Evolutionary conservation across 2,113 vertebrate genomes (phyloP).

Genomic region (Myrmecobius fasciatus): DNA sequence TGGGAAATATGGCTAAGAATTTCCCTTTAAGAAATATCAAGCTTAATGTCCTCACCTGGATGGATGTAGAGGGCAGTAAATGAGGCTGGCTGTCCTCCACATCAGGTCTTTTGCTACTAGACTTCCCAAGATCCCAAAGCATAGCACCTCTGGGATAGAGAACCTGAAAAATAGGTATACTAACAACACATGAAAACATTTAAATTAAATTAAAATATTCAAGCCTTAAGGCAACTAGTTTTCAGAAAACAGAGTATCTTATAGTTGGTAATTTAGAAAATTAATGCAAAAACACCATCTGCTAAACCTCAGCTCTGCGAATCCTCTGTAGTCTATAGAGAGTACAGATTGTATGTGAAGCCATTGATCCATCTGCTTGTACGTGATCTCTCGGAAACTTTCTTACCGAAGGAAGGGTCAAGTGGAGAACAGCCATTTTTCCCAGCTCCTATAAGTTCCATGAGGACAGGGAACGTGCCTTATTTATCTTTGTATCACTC

Average conservation of each 20-base stretch:
- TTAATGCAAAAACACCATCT: constrained; percentile 87
- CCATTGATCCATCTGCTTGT: constrained; percentile 80
- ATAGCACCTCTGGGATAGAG: constrained; percentile 58
- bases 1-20: neutral
- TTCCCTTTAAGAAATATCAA: neutral
- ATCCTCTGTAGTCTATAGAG: constrained; percentile 80
- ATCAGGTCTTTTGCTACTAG: neutral
- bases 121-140: constrained; percentile 1
- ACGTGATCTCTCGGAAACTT: constrained; percentile 68
- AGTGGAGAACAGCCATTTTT: constrained; percentile 57
- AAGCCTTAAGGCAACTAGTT: constrained; percentile 82
- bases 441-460: neutral
- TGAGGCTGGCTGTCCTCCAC: accelerated
- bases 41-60: accelerated
- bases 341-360: constrained; percentile 74
- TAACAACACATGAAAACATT: constrained; percentile 75
- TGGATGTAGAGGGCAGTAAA: neutral
- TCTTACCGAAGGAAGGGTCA: constrained; percentile 71
- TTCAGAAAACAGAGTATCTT: constrained; percentile 85
- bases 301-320: constrained; percentile 83
- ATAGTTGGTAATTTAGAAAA: constrained; percentile 85
- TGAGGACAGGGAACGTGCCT: neutral
- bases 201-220: constrained; percentile 76
- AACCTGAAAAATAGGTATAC: constrained; percentile 75
- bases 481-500: neutral